phyloP scores from a whole-genome alignment of 2,113 vertebrate species.

The Aegotheles bennettii region DNA sequence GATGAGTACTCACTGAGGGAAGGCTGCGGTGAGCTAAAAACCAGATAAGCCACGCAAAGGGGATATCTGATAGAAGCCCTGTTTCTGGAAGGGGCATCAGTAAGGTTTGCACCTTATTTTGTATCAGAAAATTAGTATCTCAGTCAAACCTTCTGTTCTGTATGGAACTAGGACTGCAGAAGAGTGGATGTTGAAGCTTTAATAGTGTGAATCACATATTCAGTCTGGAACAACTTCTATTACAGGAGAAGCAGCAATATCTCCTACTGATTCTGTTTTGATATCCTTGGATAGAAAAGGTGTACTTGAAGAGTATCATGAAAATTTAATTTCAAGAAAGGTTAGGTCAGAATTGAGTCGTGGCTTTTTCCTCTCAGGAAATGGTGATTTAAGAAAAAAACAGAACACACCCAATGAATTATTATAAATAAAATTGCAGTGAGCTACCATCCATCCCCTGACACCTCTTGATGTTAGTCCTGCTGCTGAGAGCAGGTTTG shows the following conservation, averaged over 20 bases:
- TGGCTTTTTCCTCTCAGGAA: not conserved
- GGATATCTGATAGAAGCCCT: not conserved
- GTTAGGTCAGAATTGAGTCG: not conserved
- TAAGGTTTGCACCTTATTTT: not conserved
- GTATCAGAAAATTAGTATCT: not conserved
- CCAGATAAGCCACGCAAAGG: not conserved
- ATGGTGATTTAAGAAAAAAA: not conserved
- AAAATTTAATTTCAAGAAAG: not conserved
- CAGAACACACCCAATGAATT: not conserved
- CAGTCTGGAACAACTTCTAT: not conserved
- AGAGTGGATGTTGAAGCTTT: not conserved
- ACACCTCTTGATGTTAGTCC: not conserved
- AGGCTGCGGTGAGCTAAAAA: not conserved
- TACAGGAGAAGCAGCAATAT: not conserved
- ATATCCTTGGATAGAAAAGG: not conserved
- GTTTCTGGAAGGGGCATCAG: not conserved
- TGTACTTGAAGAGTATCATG: not conserved
- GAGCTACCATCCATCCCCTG: not conserved
- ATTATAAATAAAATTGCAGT: not conserved
- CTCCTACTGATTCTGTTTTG: not conserved
- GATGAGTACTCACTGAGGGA: fast-evolving
- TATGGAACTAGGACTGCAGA: not conserved
- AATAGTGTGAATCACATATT: not conserved
- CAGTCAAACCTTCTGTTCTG: not conserved
- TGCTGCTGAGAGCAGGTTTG: not conserved